Conservation (phyloP, 1,140 invertebrate species). For the Ips typographus region DNA sequence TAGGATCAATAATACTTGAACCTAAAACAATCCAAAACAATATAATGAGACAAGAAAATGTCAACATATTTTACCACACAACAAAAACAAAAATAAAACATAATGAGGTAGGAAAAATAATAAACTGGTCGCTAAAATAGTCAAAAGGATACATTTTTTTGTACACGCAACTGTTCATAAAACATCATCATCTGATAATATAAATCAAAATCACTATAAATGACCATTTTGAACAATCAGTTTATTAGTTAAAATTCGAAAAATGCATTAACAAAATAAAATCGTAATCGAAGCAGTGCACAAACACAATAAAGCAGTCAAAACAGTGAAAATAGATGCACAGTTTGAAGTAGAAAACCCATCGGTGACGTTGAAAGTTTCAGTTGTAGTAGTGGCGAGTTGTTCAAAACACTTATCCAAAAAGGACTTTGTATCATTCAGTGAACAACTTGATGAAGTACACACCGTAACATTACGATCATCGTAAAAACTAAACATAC, state of each 20-base stretch:
- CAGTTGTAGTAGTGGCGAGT: conserved; percentile 12
- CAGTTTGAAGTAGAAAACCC: conserved; percentile 33
- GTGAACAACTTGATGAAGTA: conserved; percentile 37
- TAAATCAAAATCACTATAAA: too few relatives aligned
- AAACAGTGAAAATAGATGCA: conserved; percentile 10
- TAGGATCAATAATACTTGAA: too few relatives aligned
- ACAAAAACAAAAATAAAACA: conserved; percentile 29
- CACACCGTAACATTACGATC: conserved; percentile 41
- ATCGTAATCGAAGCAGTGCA: conserved; percentile 25
- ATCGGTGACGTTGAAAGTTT: conserved; percentile 33
- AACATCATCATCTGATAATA: too few relatives aligned
- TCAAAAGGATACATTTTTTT: too few relatives aligned
- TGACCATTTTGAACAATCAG: too few relatives aligned
- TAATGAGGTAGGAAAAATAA: conserved; percentile 37
- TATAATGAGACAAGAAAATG: not conserved
- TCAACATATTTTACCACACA: conserved; percentile 12
- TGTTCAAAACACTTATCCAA: conserved; percentile 38
- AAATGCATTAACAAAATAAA: conserved; percentile 29
- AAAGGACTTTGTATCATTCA: conserved; percentile 36
- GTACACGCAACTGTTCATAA: too few relatives aligned
- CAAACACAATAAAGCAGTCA: conserved; percentile 5
- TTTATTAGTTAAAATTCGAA: conserved; percentile 12
- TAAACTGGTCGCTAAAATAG: not conserved
- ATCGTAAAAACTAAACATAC: conserved; percentile 44
- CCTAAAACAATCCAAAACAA: not conserved